phyloP scores from a whole-genome alignment of 2,113 vertebrate species.

The Pagrus major region DNA sequence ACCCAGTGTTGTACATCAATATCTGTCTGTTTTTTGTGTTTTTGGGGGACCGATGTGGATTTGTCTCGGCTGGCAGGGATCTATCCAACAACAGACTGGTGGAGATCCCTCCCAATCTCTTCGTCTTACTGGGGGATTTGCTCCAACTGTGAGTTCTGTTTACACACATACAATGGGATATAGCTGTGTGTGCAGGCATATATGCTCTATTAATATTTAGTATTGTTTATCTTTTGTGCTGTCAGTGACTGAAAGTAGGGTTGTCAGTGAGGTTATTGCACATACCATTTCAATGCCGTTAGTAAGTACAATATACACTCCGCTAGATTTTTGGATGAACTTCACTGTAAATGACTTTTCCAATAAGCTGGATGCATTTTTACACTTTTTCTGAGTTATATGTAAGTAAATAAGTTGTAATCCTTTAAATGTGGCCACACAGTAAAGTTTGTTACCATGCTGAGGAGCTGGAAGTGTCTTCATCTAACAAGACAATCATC shows the following conservation, averaged over 20 bases:
- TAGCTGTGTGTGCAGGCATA: neutral
- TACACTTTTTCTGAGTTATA: no score
- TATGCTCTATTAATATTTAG: constrained; percentile 9
- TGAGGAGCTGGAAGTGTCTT: no score
- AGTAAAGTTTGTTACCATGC: no score
- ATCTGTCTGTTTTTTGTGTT: constrained; percentile 16
- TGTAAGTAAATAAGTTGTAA: no score
- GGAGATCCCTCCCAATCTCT: constrained; percentile 87
- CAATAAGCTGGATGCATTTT: no score
- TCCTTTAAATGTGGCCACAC: no score
- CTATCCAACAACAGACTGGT: constrained; percentile 92
- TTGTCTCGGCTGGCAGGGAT: constrained; percentile 86
- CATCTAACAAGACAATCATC: no score
- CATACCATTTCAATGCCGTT: neutral
- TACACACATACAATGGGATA: constrained; percentile 11
- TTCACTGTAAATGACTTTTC: no score
- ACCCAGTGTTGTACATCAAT: neutral
- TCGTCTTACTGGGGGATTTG: constrained; percentile 91
- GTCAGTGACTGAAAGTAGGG: neutral
- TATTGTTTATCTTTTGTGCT: neutral
- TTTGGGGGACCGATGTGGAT: constrained; percentile 29
- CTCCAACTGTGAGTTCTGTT: constrained; percentile 92
- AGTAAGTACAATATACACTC: neutral
- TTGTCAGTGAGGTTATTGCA: no score
- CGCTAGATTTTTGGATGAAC: no score